Conservation (phyloP, 2,888 invertebrate species). For the Cheilosia variabilis region DNA sequence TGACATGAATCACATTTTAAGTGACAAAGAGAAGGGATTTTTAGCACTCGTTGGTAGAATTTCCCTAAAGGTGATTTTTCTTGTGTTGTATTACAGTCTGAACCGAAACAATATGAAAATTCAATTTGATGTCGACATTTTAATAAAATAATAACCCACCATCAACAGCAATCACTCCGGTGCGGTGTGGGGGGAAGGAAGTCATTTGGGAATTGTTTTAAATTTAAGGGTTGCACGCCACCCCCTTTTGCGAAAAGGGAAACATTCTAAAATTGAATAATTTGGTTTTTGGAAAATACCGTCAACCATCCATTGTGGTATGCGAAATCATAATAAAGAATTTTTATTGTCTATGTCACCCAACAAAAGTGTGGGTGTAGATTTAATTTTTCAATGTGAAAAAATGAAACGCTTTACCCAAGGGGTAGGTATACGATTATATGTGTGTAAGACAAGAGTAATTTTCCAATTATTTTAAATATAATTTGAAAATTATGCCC, state of each 20-base stretch:
- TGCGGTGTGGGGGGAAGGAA: slow-evolving; percentile 77
- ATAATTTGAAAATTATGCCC: slow-evolving; percentile 66
- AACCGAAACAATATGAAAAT: slow-evolving; percentile 80
- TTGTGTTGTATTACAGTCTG: slow-evolving; percentile 7
- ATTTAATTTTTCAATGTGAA: slow-evolving; percentile 57
- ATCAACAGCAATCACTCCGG: neutral
- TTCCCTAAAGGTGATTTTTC: slow-evolving; percentile 34
- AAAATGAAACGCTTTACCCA: neutral
- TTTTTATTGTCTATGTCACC: slow-evolving; percentile 65
- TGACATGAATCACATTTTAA: slow-evolving; percentile 82
- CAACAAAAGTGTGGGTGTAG: slow-evolving; percentile 48
- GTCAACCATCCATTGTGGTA: slow-evolving; percentile 74
- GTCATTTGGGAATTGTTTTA: slow-evolving; percentile 81
- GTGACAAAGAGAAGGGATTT: slow-evolving; percentile 78
- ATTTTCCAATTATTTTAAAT: slow-evolving; percentile 82
- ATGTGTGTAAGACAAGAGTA: slow-evolving; percentile 76
- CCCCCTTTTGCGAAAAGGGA: slow-evolving; percentile 19
- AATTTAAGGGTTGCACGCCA: slow-evolving; percentile 58
- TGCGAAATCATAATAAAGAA: slow-evolving; percentile 75
- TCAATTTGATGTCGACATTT: slow-evolving; percentile 83
- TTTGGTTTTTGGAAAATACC: slow-evolving; percentile 72
- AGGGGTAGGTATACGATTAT: neutral
- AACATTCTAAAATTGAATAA: slow-evolving; percentile 76
- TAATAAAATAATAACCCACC: slow-evolving; percentile 76
- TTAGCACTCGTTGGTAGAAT: slow-evolving; percentile 38